phyloP scores from a whole-genome alignment of 23 tunicate species.

The Styela clava region DNA sequence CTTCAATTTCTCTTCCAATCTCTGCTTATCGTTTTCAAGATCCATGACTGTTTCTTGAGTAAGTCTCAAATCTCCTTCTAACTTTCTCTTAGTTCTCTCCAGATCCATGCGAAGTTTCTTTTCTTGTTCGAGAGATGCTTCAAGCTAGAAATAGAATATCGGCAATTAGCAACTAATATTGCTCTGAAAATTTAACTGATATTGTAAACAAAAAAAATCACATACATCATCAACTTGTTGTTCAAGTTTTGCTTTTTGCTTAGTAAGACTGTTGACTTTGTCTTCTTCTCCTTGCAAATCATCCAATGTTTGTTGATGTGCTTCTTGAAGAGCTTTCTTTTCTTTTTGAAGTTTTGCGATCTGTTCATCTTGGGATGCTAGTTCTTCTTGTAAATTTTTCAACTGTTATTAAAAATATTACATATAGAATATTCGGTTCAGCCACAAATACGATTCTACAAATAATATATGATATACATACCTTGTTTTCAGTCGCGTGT shows the following conservation, averaged over 20 bases:
- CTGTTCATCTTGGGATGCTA: constrained; percentile 86
- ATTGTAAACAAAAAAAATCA: neutral
- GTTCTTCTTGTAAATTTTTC: constrained; percentile 92
- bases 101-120: constrained; percentile 92
- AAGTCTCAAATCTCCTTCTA: constrained; percentile 82
- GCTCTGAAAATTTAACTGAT: no score
- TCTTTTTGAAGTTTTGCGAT: constrained; percentile 94
- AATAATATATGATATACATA: constrained; percentile 4
- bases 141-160: constrained; percentile 55
- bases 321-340: constrained; percentile 95
- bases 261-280: constrained; percentile 89
- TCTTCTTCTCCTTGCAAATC: constrained; percentile 97
- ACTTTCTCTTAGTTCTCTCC: constrained; percentile 85
- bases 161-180: no score
- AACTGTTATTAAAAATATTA: constrained; percentile 30
- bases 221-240: constrained; percentile 98
- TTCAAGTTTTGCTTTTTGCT: constrained; percentile 88
- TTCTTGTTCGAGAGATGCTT: constrained; percentile 93
- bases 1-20: constrained; percentile 83
- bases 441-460: neutral
- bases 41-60: constrained; percentile 92
- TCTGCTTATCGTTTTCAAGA: constrained; percentile 87
- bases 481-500: constrained; percentile 57
- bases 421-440: neutral
- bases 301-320: constrained; percentile 95